phyloP scores from a whole-genome alignment of 2,888 invertebrate species.

The Drosophila rellima region DNA sequence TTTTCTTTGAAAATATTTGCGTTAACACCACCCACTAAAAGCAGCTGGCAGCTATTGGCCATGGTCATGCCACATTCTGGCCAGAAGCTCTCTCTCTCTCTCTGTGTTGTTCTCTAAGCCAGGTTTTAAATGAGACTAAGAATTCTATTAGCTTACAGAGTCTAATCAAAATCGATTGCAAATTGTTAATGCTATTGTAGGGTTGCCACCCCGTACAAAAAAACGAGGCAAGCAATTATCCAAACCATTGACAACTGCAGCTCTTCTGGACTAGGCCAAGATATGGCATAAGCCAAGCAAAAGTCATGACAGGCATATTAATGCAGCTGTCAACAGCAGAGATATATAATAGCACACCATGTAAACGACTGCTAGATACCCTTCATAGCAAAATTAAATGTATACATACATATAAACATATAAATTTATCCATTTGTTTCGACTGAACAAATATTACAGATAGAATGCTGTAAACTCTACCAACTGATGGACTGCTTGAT shows the following conservation, averaged over 20 bases:
- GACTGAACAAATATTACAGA: too few relatives aligned
- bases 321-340: constrained; percentile 59
- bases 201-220: constrained; percentile 26
- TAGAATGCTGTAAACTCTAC: too few relatives aligned
- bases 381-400: background rate
- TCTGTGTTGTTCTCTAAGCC: constrained; percentile 5
- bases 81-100: constrained; percentile 1
- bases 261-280: constrained; percentile 4
- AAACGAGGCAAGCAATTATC: constrained; percentile 51
- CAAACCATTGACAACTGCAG: constrained; percentile 18
- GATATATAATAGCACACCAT: background rate
- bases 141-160: constrained; percentile 27
- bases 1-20: constrained; percentile 79
- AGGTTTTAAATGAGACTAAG: constrained; percentile 12
- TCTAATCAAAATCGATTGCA: constrained; percentile 50
- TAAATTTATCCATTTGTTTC: too few relatives aligned
- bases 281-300: constrained; percentile 49
- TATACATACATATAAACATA: background rate
- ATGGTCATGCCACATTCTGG: constrained; percentile 28
- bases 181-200: constrained; percentile 29
- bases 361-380: constrained; percentile 12
- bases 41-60: constrained; percentile 45
- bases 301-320: constrained; percentile 62
- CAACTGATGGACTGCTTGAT: too few relatives aligned
- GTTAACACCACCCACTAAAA: constrained; percentile 64